Conservation (phyloP, 2,888 invertebrate species). For the Diabrotica balteata region DNA sequence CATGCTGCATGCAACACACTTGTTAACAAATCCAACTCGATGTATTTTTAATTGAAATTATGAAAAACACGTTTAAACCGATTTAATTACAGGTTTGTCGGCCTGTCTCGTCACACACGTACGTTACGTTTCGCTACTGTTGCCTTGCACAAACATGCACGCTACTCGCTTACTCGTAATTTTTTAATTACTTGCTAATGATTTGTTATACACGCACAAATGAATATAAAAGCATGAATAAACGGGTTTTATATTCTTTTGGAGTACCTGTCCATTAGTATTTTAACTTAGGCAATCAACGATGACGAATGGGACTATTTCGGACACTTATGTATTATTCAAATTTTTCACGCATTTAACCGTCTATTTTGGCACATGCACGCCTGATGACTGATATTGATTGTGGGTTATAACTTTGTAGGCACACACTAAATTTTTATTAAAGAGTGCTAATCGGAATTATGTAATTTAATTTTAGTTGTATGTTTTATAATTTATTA, state of each 20-base stretch:
- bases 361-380: too few species aligned
- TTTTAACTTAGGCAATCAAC: too few species aligned
- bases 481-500: too few species aligned
- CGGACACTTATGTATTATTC: too few species aligned
- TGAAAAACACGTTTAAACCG: conserved; percentile 36
- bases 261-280: too few species aligned
- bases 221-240: not conserved
- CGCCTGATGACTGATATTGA: too few species aligned
- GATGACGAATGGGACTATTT: too few species aligned
- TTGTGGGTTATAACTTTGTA: too few species aligned
- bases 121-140: conserved; percentile 2
- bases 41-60: conserved; percentile 41
- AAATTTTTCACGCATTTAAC: too few species aligned
- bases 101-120: conserved; percentile 4
- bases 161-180: conserved; percentile 30
- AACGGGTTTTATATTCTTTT: not conserved
- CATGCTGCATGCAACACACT: conserved; percentile 34
- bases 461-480: too few species aligned
- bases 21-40: conserved; percentile 34
- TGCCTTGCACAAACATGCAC: conserved; percentile 24
- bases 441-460: too few species aligned
- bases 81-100: conserved; percentile 36
- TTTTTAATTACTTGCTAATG: conserved; percentile 33
- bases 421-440: too few species aligned
- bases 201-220: conserved; percentile 17